Conservation (phyloP, 2,888 invertebrate genomes). For the Horisme vitalbata region DNA sequence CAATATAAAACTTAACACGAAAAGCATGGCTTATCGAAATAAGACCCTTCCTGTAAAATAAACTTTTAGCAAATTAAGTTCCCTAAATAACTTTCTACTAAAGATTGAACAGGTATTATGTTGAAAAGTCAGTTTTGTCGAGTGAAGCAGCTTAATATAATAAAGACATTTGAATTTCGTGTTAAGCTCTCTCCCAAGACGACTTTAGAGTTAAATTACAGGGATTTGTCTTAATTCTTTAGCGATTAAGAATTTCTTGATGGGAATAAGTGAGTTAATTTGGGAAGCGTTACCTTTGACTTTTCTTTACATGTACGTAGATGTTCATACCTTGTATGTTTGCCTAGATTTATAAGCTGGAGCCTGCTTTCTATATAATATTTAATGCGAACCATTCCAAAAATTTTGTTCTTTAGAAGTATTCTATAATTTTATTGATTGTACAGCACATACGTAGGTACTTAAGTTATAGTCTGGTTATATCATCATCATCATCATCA, state of each 20-base stretch:
- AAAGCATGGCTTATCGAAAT: too few relatives aligned
- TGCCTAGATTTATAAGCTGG: too few relatives aligned
- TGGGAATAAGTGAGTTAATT: slow-evolving; percentile 15
- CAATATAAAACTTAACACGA: too few relatives aligned
- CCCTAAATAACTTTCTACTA: slow-evolving; percentile 14
- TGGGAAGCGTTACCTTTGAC: neutral
- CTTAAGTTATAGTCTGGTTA: too few relatives aligned
- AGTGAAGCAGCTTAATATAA: slow-evolving; percentile 31
- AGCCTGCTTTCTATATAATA: too few relatives aligned
- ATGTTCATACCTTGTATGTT: too few relatives aligned
- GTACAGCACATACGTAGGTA: too few relatives aligned
- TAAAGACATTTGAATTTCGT: slow-evolving; percentile 32
- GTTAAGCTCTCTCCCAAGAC: slow-evolving; percentile 30
- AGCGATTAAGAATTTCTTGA: slow-evolving; percentile 19
- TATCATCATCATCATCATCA: too few relatives aligned
- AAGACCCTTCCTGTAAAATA: slow-evolving; percentile 1
- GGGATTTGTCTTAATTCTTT: slow-evolving; percentile 29
- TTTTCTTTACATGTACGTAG: neutral
- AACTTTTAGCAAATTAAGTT: slow-evolving; percentile 14
- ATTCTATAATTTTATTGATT: too few relatives aligned
- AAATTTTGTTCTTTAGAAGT: too few relatives aligned
- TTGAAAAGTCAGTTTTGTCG: slow-evolving; percentile 21
- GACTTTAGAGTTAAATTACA: slow-evolving; percentile 28
- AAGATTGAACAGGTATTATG: slow-evolving; percentile 25
- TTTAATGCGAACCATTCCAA: too few relatives aligned